phyloP scores from a whole-genome alignment of 2,113 vertebrate genomes.

The Ceuthmochares aereus region DNA sequence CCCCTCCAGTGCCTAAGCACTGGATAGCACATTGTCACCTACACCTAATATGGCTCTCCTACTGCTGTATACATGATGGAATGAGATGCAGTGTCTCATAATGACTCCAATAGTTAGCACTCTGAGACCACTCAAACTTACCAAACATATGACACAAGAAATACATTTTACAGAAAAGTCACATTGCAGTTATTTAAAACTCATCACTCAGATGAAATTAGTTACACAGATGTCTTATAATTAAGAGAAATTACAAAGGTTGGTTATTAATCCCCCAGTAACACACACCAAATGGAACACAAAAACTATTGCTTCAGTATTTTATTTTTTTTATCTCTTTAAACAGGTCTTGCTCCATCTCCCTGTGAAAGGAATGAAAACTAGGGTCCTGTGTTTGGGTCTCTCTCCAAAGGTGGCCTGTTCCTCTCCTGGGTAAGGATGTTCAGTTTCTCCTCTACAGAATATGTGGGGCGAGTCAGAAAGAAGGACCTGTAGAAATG shows the following conservation, averaged over 20 bases:
- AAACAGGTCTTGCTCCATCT: not conserved
- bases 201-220: not conserved
- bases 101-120: not conserved
- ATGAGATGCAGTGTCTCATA: not conserved
- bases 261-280: not conserved
- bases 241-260: not conserved
- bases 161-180: not conserved
- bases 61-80: not conserved
- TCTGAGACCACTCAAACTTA: not conserved
- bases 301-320: not conserved
- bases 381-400: accelerated
- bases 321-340: not conserved
- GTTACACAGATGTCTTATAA: not conserved
- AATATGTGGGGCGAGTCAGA: not conserved
- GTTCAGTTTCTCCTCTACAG: not conserved
- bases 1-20: not conserved
- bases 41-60: not conserved
- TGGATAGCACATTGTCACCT: not conserved
- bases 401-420: accelerated
- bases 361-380: not conserved
- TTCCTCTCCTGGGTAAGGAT: not conserved
- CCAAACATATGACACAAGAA: not conserved
- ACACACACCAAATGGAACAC: not conserved
- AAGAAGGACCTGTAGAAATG: not conserved
- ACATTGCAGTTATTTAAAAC: not conserved